Base-by-base conservation (phyloP, 1,140 invertebrate genomes). In the Marisa cornuarietis region DNA sequence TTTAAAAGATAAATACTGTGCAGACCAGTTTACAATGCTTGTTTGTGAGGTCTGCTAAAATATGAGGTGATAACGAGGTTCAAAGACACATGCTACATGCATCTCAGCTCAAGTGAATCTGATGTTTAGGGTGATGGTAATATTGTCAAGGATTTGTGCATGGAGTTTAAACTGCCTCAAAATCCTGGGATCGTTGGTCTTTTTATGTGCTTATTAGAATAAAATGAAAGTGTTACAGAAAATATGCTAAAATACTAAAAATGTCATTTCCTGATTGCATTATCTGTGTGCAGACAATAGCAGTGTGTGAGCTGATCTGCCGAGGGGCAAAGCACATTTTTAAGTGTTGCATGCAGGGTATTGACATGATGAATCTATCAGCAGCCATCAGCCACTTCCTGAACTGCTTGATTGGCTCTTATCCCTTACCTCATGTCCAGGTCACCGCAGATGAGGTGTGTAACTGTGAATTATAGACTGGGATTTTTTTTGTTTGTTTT, bases 251-350 rank as follows among this genome's bases (percentile, higher is more conserved):
- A 72, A 76, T 62, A 22, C 54, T 49, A 18, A 52, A 54, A 52
- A 49, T 71, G 13, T n/a, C 52, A n/a, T 22, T 68, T 24, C 14
- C 22, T 68, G 65, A 68, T 31, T 2, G 22, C 62, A 68, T 62
- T 76, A 80, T 75, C 68, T 63, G 76, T 31, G 88, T 97, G 69
- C 94, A 97, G 92, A 94, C 94, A 78, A 98, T 99, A 85, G 95
- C 95, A 62, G 93, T 98, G 26, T 93, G 93, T 14, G 98, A 99
- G 90, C 91, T 99, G 69, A 93, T 99, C 69, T 93, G 95, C 66
- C 93, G 98, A 52, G 94, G 96, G 63, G 95, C 96, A 10, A 99
- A 99, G 91, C 98, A 99, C 89, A 92, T 99, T 80, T 99, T 98
- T 90, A 97, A 96, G 52, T 92, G 93, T 9, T 99, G 97, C 86